Evolutionary conservation across 2,888 invertebrate genomes (phyloP), one percentile per base, ranked within the genome.

Genomic region (Molanna angustata): DNA sequence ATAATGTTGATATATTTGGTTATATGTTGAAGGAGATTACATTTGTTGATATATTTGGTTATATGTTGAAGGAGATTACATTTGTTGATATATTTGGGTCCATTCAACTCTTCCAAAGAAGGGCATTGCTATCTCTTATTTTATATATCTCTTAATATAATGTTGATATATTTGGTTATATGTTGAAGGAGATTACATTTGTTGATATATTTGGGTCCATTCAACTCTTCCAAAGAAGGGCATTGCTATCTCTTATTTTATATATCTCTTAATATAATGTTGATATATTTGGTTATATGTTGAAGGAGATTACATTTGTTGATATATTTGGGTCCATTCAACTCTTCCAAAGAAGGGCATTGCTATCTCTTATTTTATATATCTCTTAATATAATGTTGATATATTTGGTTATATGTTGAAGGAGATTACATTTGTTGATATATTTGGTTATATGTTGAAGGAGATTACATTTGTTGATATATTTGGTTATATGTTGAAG

Each of bases 311-410:
- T n/a, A n/a, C n/a, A n/a, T n/a, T n/a, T n/a, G n/a, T n/a, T n/a
- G n/a, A n/a, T n/a, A n/a, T n/a, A 27, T 27, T 27, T 7, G n/a
- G n/a, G n/a, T n/a, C n/a, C n/a, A n/a, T n/a, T n/a, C n/a, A n/a
- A n/a, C n/a, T 7, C 6, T 27, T 7, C 11, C 11, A 7, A 7
- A 11, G 11, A 27, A 27, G 27, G 11, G 11, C 18, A 42, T 11
- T 19, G 21, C 43, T 35, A 32, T 22, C 9, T 7, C 19, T 21
- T 43, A 40, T 33, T 27, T 31, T 14, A 35, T n/a, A n/a, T n/a
- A 6, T 11, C n/a, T 35, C 6, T 27, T 7, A 27, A 27, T 27
- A 27, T 27, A 6, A 27, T 27, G 11, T 7, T 27, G 27, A 27
- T 7, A 27, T 27, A 27, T 27, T 27, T 27, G 11, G 11, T 27